phyloP scores from a whole-genome alignment of 2,113 vertebrate genomes.

The Pygoscelis adeliae region DNA sequence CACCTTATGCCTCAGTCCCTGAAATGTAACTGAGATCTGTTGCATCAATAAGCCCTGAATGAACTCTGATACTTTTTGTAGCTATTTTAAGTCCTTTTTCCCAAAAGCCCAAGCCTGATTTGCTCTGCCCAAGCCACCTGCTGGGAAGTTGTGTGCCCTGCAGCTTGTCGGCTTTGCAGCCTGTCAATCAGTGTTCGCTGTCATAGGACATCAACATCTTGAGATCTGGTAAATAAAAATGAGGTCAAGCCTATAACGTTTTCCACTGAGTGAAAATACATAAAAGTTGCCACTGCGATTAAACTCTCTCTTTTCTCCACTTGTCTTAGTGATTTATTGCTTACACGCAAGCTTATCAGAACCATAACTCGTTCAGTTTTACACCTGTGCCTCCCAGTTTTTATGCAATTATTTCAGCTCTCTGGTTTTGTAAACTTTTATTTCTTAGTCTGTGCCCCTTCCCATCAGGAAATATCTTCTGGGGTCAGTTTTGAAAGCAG shows the following conservation, averaged over 20 bases:
- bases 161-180: neutral
- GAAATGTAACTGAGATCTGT: neutral
- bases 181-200: neutral
- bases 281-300: constrained; percentile 15
- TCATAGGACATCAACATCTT: neutral
- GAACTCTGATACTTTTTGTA: neutral
- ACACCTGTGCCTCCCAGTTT: constrained; percentile 13
- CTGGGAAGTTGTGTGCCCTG: neutral
- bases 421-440: constrained; percentile 35
- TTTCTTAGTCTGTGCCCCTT: constrained; percentile 35
- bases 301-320: neutral
- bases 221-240: constrained; percentile 26
- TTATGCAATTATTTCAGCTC: constrained; percentile 54
- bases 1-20: neutral
- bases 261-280: constrained; percentile 5
- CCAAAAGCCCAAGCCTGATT: neutral
- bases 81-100: constrained; percentile 17
- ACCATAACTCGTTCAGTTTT: constrained; percentile 16
- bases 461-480: constrained; percentile 33
- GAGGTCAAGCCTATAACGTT: neutral
- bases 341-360: neutral
- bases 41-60: constrained; percentile 12
- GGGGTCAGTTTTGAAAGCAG: constrained; percentile 40
- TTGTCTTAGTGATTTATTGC: constrained; percentile 35
- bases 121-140: neutral